Conservation (phyloP, 2,113 vertebrate species). For the human (Homo sapiens) region GRCh38 chrX:105007001-105007500, state of each 20-base stretch:
- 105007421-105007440: not conserved
- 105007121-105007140: not conserved
- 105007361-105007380: not conserved
- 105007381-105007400: not conserved
- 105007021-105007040: not conserved
- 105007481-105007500: not conserved
- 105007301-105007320: not conserved
- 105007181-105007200: not conserved
- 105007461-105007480: not conserved
- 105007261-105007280: not conserved
- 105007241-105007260: not conserved
- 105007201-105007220: not conserved
- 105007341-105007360: not conserved
- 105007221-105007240: not conserved
- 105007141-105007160: constrained; percentile 9
- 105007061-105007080: not conserved
- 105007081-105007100: not conserved
- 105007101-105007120: not conserved
- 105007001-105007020: not conserved
- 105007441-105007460: not conserved
- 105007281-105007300: not conserved
- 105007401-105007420: not conserved
- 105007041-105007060: not conserved
- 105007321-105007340: not conserved
- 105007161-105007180: not conserved